Evolutionary conservation across 2,888 invertebrate genomes (phyloP).

Genomic region (Julus scandinavius): DNA sequence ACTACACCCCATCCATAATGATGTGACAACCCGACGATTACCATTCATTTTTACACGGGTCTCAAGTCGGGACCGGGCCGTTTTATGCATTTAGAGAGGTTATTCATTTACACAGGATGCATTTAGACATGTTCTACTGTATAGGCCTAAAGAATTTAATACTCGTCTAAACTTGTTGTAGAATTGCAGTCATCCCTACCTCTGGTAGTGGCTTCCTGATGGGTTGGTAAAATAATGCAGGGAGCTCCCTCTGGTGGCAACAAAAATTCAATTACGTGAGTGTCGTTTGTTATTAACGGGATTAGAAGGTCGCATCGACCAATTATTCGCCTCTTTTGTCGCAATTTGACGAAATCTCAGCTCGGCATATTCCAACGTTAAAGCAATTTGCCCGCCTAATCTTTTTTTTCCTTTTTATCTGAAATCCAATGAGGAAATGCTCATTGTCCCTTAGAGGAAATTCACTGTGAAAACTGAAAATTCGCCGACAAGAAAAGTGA

Average conservation of each 20-base stretch:
- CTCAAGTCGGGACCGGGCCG: too few species aligned
- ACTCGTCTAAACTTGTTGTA: too few species aligned
- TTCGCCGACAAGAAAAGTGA: conserved; percentile 6
- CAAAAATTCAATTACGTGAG: neutral
- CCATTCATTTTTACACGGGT: too few species aligned
- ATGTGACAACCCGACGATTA: too few species aligned
- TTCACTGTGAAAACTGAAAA: conserved; percentile 21
- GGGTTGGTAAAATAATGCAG: neutral
- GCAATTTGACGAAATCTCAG: conserved; percentile 29
- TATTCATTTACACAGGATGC: too few species aligned
- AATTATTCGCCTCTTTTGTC: conserved; percentile 44
- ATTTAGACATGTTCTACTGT: too few species aligned
- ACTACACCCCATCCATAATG: too few species aligned
- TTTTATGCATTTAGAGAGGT: too few species aligned
- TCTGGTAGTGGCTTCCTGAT: neutral
- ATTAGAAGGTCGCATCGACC: conserved; percentile 22
- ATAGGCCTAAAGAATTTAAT: too few species aligned
- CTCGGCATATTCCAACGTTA: neutral
- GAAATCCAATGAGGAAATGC: conserved; percentile 40
- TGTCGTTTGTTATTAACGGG: neutral
- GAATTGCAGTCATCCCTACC: too few species aligned
- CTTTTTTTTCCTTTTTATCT: conserved; percentile 28
- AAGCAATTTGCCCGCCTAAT: conserved; percentile 16
- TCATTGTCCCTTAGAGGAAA: conserved; percentile 21
- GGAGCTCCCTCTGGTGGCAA: neutral